Evolutionary conservation across 2,888 invertebrate genomes (phyloP).

Genomic region (Phytoseiulus persimilis): DNA sequence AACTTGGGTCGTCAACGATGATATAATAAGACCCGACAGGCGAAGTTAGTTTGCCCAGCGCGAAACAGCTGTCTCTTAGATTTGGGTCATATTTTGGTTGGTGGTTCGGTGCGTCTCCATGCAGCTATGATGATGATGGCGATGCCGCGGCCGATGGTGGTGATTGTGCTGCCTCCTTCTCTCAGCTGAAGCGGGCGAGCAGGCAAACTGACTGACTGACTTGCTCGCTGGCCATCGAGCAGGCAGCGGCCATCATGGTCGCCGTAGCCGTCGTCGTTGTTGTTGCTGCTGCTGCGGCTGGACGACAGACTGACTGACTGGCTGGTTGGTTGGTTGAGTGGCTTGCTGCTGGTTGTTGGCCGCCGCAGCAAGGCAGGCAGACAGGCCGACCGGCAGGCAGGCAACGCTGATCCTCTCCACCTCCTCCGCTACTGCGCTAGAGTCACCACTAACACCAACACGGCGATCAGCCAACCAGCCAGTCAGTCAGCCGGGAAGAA

Average conservation of each 20-base stretch:
- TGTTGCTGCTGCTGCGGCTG: neutral
- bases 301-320: neutral
- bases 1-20: neutral
- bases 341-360: neutral
- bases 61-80: neutral
- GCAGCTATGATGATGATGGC: neutral
- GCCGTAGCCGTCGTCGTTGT: neutral
- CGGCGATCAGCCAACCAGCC: neutral
- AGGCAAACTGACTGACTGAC: neutral
- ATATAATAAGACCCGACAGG: neutral
- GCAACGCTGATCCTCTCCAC: neutral
- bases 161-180: neutral
- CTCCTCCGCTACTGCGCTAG: neutral
- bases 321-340: neutral
- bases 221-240: neutral
- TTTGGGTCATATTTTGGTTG: neutral
- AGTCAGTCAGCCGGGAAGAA: slow-evolving; percentile 5
- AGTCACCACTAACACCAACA: neutral
- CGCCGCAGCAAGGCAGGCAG: neutral
- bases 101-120: neutral
- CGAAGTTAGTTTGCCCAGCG: neutral
- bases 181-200: neutral
- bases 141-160: neutral
- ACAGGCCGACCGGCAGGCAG: neutral
- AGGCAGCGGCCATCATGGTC: neutral